Evolutionary conservation across 1,140 invertebrate species (phyloP).

Genomic region (Steinernema khuongi): DNA sequence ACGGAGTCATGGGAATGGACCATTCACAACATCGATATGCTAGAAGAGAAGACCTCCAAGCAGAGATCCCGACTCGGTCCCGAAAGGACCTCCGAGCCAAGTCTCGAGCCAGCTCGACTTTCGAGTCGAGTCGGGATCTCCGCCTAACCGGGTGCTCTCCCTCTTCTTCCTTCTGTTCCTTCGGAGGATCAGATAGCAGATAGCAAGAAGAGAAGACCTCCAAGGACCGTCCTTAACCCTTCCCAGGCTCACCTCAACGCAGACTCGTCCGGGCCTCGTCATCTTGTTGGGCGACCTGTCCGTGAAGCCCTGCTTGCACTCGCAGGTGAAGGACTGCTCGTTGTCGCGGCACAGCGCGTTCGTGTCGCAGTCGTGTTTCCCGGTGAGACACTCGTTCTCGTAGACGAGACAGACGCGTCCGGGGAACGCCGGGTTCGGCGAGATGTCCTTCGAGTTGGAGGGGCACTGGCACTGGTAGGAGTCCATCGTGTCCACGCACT

Average conservation of each 20-base stretch:
- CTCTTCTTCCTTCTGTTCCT: no score
- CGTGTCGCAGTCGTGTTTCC: constrained; percentile 53
- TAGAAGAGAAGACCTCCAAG: no score
- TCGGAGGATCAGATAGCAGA: no score
- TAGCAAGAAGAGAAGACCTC: no score
- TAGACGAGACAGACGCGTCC: constrained; percentile 56
- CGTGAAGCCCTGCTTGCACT: constrained; percentile 49
- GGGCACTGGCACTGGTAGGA: constrained; percentile 54
- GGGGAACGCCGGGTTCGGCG: constrained; percentile 55
- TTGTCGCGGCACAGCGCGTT: constrained; percentile 53
- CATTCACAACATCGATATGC: no score
- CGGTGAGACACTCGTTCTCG: constrained; percentile 50
- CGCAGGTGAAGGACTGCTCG: constrained; percentile 56
- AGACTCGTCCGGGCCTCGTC: constrained; percentile 52
- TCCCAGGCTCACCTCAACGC: constrained; percentile 53
- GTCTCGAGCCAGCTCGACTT: no score
- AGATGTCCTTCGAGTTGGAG: constrained; percentile 53
- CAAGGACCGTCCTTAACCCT: no score
- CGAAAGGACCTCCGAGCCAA: no score
- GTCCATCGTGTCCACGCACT: constrained; percentile 50
- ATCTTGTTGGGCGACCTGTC: constrained; percentile 56
- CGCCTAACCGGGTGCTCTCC: no score
- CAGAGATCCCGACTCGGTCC: no score
- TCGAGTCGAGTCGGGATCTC: no score
- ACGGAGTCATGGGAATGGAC: no score